Evolutionary conservation across 2,113 vertebrate species (phyloP).

Genomic region (Oxyura jamaicensis): DNA sequence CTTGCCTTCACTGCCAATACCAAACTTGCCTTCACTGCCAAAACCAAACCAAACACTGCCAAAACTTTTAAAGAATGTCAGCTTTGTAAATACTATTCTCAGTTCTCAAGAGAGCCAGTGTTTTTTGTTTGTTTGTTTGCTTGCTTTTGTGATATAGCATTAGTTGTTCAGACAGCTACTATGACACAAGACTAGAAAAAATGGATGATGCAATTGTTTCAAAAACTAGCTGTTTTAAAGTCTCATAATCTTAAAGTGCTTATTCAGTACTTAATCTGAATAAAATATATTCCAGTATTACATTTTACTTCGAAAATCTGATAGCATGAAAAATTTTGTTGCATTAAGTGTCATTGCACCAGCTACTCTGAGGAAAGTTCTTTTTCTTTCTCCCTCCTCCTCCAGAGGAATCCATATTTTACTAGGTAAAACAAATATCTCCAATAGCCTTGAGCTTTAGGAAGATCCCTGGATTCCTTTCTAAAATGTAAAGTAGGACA

Average conservation of each 20-base stretch:
- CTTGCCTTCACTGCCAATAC: neutral
- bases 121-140: too few relatives aligned
- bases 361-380: neutral
- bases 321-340: neutral
- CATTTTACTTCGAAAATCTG: neutral
- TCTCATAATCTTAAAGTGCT: neutral
- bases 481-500: neutral
- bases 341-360: neutral
- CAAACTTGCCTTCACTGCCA: neutral
- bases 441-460: neutral
- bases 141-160: neutral
- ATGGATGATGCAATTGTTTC: neutral
- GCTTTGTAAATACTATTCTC: slow-evolving; percentile 4
- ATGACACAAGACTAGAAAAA: neutral
- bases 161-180: neutral
- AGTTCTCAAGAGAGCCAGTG: neutral
- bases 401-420: neutral
- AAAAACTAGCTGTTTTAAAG: neutral
- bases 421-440: neutral
- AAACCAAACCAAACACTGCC: too few relatives aligned
- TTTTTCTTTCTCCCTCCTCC: neutral
- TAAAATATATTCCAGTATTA: neutral
- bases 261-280: neutral
- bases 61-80: neutral
- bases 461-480: neutral